These are phyloP conservation scores for Drosophila mettleri DNA, from an alignment of 2,888 invertebrate genomes.

Conservation along the genomic window DNA sequence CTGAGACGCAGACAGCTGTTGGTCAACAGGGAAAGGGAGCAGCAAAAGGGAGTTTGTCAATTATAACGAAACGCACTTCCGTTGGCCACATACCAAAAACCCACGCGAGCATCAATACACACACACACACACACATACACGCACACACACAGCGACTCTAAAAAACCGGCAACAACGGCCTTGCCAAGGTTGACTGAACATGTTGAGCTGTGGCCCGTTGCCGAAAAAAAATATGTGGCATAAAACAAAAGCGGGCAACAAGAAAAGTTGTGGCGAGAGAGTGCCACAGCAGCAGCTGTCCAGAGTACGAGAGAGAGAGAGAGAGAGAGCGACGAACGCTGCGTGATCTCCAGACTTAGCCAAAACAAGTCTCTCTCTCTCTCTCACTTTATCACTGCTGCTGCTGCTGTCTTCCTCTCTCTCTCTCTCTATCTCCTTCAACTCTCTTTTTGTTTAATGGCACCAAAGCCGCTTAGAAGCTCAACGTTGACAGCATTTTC, in stretches of 20 bases:
- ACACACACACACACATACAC: slow-evolving; percentile 27
- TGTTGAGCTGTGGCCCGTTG: slow-evolving; percentile 54
- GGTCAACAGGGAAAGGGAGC: slow-evolving; percentile 10
- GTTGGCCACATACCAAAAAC: slow-evolving; percentile 71
- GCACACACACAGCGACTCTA: slow-evolving; percentile 42
- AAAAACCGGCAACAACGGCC: slow-evolving; percentile 84
- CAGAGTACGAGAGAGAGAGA: slow-evolving; percentile 16
- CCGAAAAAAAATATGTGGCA: slow-evolving; percentile 63
- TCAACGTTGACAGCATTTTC: slow-evolving; percentile 56
- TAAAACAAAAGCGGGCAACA: slow-evolving; percentile 62
- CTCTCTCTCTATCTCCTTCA: slow-evolving; percentile 10
- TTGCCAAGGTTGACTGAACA: slow-evolving; percentile 84
- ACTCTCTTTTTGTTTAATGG: slow-evolving; percentile 39
- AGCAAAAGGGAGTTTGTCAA: slow-evolving; percentile 49
- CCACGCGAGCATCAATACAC: slow-evolving; percentile 55
- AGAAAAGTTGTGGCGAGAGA: slow-evolving; percentile 57
- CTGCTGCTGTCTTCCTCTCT: slow-evolving; percentile 24
- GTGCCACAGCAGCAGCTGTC: slow-evolving; percentile 18
- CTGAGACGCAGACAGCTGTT: slow-evolving; percentile 49
- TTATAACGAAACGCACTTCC: slow-evolving; percentile 70
- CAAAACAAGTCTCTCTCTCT: slow-evolving; percentile 28
- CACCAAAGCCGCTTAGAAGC: slow-evolving; percentile 73
- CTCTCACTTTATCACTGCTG: slow-evolving; percentile 11
- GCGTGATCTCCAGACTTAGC: slow-evolving; percentile 20
- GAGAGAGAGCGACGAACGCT: slow-evolving; percentile 16